These are phyloP conservation scores for Buteo buteo DNA, from an alignment of 2,113 vertebrate species.

Conservation along the genomic window DNA sequence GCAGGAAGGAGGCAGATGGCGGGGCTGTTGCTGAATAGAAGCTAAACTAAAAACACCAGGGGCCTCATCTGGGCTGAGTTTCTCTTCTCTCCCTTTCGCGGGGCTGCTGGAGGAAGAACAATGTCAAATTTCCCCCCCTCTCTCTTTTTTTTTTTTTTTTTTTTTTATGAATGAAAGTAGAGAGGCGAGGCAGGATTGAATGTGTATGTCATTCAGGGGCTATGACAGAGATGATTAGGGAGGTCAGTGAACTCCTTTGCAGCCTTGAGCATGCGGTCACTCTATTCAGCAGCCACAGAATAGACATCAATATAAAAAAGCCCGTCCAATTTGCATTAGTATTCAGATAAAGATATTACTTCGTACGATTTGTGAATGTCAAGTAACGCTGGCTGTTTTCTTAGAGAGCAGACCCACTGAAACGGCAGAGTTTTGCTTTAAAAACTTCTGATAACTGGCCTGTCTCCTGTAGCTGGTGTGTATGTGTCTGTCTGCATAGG, in stretches of 20 bases:
- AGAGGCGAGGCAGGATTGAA: conserved; percentile 66
- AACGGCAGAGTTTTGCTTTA: not conserved
- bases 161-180: conserved; percentile 68
- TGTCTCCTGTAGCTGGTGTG: not conserved
- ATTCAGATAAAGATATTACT: conserved; percentile 75
- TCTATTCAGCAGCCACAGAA: conserved; percentile 68
- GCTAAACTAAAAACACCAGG: conserved; percentile 67
- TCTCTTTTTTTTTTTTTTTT: not conserved
- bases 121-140: conserved; percentile 34
- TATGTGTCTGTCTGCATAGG: not conserved
- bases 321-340: conserved; percentile 69
- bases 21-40: conserved; percentile 64
- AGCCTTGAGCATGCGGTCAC: conserved; percentile 61
- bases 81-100: conserved; percentile 44
- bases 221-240: conserved; percentile 70
- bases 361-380: conserved; percentile 65
- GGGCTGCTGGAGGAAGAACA: conserved; percentile 56
- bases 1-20: conserved; percentile 73
- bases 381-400: conserved; percentile 45
- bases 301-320: conserved; percentile 64
- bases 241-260: conserved; percentile 72
- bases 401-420: conserved; percentile 10
- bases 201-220: conserved; percentile 70
- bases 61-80: conserved; percentile 65
- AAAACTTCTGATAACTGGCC: not conserved